These are phyloP conservation scores for Spea bombifrons DNA, from an alignment of 2,113 vertebrate genomes.

Conservation along the genomic window DNA sequence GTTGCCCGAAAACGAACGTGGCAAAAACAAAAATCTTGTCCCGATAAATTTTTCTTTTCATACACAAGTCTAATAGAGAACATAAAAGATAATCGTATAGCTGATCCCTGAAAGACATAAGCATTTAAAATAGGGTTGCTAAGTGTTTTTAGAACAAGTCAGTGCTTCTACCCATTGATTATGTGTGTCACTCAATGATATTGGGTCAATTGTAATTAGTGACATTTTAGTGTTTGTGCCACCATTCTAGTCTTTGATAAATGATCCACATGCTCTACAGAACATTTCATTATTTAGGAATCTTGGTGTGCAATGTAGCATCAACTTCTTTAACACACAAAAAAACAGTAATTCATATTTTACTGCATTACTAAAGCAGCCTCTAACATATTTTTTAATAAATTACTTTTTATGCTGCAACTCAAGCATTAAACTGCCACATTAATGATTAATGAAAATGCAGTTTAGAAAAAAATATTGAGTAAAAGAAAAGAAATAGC, in stretches of 20 bases:
- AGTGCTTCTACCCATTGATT: slow-evolving; percentile 34
- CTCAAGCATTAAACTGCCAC: slow-evolving; percentile 57
- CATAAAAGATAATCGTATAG: too few species aligned
- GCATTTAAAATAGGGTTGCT: slow-evolving; percentile 12
- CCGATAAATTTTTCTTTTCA: too few species aligned
- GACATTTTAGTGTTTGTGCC: slow-evolving; percentile 21
- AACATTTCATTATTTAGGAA: slow-evolving; percentile 39
- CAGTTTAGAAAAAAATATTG: slow-evolving; percentile 51
- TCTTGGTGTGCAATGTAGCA: slow-evolving; percentile 24
- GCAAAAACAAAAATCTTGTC: too few species aligned
- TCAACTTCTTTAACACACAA: slow-evolving; percentile 50
- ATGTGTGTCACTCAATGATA: slow-evolving; percentile 35
- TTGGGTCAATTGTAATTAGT: slow-evolving; percentile 37
- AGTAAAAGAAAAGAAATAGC: slow-evolving; percentile 46
- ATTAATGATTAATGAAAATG: slow-evolving; percentile 58
- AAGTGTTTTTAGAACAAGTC: slow-evolving; percentile 14
- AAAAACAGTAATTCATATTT: slow-evolving; percentile 64
- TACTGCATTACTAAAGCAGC: slow-evolving; percentile 52
- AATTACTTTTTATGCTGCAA: slow-evolving; percentile 58
- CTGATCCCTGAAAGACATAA: neutral
- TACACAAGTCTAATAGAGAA: too few species aligned
- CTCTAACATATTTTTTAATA: slow-evolving; percentile 63
- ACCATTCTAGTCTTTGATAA: slow-evolving; percentile 32
- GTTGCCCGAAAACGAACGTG: too few species aligned
- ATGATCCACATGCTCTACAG: slow-evolving; percentile 37